phyloP scores from a whole-genome alignment of 2,797 vertebrate genomes.

The Chloroceryle amazona region DNA sequence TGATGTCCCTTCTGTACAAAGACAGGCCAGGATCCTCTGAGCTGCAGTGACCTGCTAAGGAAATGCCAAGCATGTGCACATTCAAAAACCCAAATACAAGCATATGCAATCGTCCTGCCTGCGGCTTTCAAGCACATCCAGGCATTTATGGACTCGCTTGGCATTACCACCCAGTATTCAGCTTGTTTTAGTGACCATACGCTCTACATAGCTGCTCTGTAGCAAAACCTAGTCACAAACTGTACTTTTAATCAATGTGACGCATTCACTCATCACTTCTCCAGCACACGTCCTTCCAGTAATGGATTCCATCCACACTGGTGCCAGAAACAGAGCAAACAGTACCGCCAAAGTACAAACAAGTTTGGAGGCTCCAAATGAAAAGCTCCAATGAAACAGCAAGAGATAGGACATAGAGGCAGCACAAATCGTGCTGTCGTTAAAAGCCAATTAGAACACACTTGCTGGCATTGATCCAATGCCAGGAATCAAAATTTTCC shows the following conservation, averaged over 20 bases:
- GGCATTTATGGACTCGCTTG: neutral
- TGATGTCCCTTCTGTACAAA: neutral
- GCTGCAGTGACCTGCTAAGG: neutral
- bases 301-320: constrained; percentile 13
- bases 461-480: neutral
- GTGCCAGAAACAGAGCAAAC: constrained; percentile 68
- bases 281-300: constrained; percentile 34
- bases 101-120: neutral
- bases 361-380: neutral
- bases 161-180: neutral
- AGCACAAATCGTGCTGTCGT: neutral
- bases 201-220: neutral
- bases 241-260: constrained; percentile 63
- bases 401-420: constrained; percentile 2
- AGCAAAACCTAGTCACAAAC: constrained; percentile 35
- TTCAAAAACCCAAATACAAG: neutral
- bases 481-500: neutral
- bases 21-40: neutral
- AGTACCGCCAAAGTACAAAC: constrained; percentile 60
- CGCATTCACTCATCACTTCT: constrained; percentile 33
- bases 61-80: neutral
- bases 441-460: constrained; percentile 15
- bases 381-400: constrained; percentile 52
- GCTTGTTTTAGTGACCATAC: constrained; percentile 7
- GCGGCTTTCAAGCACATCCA: neutral